Percentiles rank a stretch among this genome's conserved stretches.
phyloP scores from a whole-genome alignment of 2,888 invertebrate genomes.

The Drosophila greeni region DNA sequence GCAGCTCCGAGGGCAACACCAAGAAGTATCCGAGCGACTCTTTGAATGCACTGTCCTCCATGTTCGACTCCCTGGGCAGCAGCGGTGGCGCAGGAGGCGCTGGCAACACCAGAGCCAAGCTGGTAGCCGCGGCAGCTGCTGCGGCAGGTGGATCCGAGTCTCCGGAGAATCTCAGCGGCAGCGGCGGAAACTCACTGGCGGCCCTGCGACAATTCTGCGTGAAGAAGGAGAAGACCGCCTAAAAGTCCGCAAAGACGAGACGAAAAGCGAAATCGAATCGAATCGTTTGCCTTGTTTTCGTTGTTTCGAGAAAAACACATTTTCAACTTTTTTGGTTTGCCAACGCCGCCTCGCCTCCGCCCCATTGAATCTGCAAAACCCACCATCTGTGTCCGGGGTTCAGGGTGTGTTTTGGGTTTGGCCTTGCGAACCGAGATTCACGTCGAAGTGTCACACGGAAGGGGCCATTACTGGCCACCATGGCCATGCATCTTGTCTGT shows the following conservation, averaged over 20 bases:
- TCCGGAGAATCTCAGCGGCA: slow-evolving; percentile 75
- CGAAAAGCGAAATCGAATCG: slow-evolving; percentile 30
- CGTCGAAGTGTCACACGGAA: slow-evolving; percentile 24
- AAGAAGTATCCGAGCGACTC: slow-evolving; percentile 82
- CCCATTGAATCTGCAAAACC: slow-evolving; percentile 1
- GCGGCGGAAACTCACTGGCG: slow-evolving; percentile 90
- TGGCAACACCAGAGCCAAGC: slow-evolving; percentile 76
- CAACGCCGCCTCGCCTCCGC: slow-evolving; percentile 39
- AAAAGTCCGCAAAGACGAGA: slow-evolving; percentile 52
- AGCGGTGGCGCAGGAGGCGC: slow-evolving; percentile 42
- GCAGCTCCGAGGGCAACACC: slow-evolving; percentile 59
- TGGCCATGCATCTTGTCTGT: slow-evolving; percentile 3
- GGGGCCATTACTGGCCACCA: slow-evolving; percentile 8
- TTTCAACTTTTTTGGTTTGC: slow-evolving; percentile 68
- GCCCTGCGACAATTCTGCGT: slow-evolving; percentile 97
- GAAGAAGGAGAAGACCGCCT: slow-evolving; percentile 87
- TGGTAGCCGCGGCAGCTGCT: slow-evolving; percentile 78
- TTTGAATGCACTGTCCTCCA: slow-evolving; percentile 91
- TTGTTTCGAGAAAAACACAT: slow-evolving; percentile 65
- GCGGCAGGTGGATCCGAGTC: slow-evolving; percentile 49
- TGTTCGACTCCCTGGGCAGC: slow-evolving; percentile 89
- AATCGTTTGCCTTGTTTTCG: slow-evolving; percentile 64
- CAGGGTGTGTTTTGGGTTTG: slow-evolving; percentile 19
- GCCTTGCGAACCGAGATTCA: slow-evolving; percentile 28
- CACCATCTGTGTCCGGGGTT: slow-evolving; percentile 14